phyloP scores from a whole-genome alignment of 2,113 vertebrate species.

The Nicator chloris region DNA sequence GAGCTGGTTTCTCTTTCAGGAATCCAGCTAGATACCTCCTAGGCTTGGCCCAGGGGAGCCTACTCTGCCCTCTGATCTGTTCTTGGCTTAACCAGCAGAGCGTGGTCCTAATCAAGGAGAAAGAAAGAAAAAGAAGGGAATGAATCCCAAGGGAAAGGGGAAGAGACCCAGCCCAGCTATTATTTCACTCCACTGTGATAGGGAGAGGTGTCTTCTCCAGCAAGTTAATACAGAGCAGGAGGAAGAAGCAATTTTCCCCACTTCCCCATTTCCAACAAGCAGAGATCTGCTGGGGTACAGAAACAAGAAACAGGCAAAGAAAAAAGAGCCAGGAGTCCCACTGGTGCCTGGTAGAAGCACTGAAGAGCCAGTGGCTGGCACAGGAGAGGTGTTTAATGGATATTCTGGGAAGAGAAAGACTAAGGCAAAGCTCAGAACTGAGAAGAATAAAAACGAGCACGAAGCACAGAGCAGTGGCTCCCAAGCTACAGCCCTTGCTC shows the following conservation, averaged over 20 bases:
- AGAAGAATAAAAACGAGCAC: neutral
- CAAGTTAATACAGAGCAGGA: neutral
- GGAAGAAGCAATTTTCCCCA: constrained; percentile 23
- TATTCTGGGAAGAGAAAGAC: constrained; percentile 48
- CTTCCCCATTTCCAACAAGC: neutral
- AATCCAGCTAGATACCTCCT: neutral
- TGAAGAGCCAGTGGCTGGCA: constrained; percentile 13
- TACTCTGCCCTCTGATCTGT: neutral
- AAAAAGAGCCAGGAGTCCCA: constrained; percentile 13
- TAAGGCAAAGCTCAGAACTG: constrained; percentile 21
- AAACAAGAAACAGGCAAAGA: neutral
- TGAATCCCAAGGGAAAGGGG: neutral
- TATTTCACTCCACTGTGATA: neutral
- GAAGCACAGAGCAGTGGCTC: constrained; percentile 14
- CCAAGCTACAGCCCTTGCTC: constrained; percentile 20
- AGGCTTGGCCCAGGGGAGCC: neutral
- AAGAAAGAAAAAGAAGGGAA: neutral
- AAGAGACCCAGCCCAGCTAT: neutral
- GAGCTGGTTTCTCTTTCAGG: neutral
- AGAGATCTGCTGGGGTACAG: neutral
- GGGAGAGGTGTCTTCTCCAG: neutral
- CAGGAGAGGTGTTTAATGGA: constrained; percentile 21
- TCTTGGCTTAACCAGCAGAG: neutral
- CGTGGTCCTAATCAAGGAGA: neutral
- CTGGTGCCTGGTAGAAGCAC: neutral